These are phyloP conservation scores for Helarctos malayanus DNA, from an alignment of 2,797 vertebrate genomes.

Conservation along the genomic window DNA sequence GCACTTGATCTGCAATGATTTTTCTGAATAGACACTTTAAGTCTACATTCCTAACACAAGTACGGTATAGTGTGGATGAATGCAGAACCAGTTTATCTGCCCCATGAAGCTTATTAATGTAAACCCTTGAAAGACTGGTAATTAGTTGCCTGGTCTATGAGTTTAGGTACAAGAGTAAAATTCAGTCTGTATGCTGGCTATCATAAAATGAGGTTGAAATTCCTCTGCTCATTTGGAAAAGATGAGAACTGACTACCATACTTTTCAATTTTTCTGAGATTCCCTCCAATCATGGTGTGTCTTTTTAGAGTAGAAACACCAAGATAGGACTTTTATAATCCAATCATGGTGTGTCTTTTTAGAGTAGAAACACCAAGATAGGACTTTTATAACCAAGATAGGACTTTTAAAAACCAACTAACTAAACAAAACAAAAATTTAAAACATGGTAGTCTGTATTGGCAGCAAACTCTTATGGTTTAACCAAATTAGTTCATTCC, in stretches of 20 bases:
- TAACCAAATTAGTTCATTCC: neutral
- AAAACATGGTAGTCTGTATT: neutral
- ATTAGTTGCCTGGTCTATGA: neutral
- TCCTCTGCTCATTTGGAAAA: neutral
- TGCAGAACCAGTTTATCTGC: neutral
- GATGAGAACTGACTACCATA: neutral
- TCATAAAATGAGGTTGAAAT: neutral
- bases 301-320: slow-evolving; percentile 26
- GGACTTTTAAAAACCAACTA: slow-evolving; percentile 34
- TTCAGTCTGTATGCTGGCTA: neutral
- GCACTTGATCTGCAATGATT: neutral
- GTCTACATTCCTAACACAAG: slow-evolving; percentile 7
- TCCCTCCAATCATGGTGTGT: neutral
- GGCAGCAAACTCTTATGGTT: neutral
- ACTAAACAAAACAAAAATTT: neutral
- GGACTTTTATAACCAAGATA: neutral
- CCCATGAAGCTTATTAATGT: neutral
- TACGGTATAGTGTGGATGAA: neutral
- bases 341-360: neutral
- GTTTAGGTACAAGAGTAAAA: neutral
- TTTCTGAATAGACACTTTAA: slow-evolving; percentile 24
- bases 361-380: neutral
- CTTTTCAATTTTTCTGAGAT: slow-evolving; percentile 20
- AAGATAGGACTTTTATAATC: neutral
- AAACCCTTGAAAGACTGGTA: neutral